phyloP scores from a whole-genome alignment of 2,797 vertebrate genomes.

The Silurus lanzhouensis region DNA sequence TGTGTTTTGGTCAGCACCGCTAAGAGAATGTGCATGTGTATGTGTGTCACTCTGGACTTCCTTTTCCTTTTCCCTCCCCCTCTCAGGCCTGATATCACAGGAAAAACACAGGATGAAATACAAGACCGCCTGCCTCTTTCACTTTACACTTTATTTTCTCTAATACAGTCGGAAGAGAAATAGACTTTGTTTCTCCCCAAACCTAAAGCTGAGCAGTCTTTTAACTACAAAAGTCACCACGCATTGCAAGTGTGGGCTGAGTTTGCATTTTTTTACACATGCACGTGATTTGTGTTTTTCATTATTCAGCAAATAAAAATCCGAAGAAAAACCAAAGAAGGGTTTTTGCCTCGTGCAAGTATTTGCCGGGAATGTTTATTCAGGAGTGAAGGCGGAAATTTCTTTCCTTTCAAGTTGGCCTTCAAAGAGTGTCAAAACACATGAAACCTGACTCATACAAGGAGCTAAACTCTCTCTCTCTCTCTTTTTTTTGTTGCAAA shows the following conservation, averaged over 20 bases:
- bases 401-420: constrained; percentile 45
- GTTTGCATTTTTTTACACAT: constrained; percentile 12
- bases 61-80: constrained; percentile 53
- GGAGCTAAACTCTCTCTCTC: not conserved
- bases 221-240: constrained; percentile 17
- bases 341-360: constrained; percentile 11
- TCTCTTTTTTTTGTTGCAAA: no score
- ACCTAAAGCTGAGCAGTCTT: constrained; percentile 5
- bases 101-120: constrained; percentile 54
- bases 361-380: constrained; percentile 33
- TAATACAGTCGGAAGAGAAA: constrained; percentile 41
- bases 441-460: constrained; percentile 20
- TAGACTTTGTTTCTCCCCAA: constrained; percentile 40
- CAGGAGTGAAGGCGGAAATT: constrained; percentile 19
- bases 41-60: constrained; percentile 41
- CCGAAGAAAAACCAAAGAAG: constrained; percentile 4
- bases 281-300: constrained; percentile 23
- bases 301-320: constrained; percentile 34
- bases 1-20: constrained; percentile 39
- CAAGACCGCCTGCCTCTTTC: constrained; percentile 34
- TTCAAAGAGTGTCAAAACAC: constrained; percentile 44
- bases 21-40: constrained; percentile 30
- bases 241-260: constrained; percentile 5
- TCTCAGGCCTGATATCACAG: constrained; percentile 51
- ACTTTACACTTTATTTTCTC: constrained; percentile 28